Evolutionary conservation across 2,888 invertebrate species (phyloP), one percentile per base, ranked within the genome.

Genomic region (Trissolcus brochymenae): DNA sequence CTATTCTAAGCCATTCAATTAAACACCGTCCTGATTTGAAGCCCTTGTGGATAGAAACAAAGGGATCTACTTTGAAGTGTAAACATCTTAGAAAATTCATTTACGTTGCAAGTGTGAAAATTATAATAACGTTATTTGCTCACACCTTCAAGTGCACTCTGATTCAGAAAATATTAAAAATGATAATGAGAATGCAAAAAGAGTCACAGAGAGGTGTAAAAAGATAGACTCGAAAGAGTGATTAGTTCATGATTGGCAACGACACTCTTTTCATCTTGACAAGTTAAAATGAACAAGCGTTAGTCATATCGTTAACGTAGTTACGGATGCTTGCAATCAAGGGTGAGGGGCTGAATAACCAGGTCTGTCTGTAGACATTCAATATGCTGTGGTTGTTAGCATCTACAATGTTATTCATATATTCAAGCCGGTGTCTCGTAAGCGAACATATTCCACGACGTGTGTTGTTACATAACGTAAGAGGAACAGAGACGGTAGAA

Each of bases 361-460:
- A 66, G 75, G 81, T 81, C 81, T 81, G 82, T 68, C 82, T 83
- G 84, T 83, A 84, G 87, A 86, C 83, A 87, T 87, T 87, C 87
- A 86, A 87, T 88, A 86, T 84, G 83, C 84, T 80, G 82, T 78
- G 82, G 83, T 84, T 85, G 86, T 87, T 88, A 87, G 86, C 87
- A 84, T 86, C 82, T 78, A 81, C 85, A 88, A 88, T 88, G 84
- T 86, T 88, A 88, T 88, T 88, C 88, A 88, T 88, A 85, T 87
- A 88, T 88, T 86, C 87, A 83, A 84, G 79, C 82, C 81, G 72
- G 80, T 74, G 75, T 81, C 81, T 78, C 72, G 77, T 79, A 67
- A 75, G 80, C 81, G 80, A 79, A 78, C 80, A 79, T 82, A 79
- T 79, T 78, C 83, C 81, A 79, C 82, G 81, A 81, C 80, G 79